phyloP scores from a whole-genome alignment of 1,140 invertebrate species.

The Drosophila pruinosa region DNA sequence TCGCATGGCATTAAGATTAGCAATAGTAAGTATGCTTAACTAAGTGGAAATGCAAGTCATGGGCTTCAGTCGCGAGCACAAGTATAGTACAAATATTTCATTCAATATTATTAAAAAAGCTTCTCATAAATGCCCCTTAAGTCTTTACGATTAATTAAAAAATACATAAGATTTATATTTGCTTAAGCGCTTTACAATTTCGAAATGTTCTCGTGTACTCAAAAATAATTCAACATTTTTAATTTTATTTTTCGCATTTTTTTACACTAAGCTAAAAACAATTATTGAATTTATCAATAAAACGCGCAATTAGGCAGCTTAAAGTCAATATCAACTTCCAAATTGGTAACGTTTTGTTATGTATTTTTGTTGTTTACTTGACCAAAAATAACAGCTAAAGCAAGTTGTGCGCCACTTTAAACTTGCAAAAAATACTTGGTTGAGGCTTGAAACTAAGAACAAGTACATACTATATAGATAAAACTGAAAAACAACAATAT shows the following conservation, averaged over 20 bases:
- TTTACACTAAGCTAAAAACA: conserved; percentile 33
- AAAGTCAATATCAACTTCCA: conserved; percentile 77
- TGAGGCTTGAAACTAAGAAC: conserved; percentile 24
- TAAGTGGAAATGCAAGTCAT: conserved; percentile 34
- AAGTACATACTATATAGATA: conserved; percentile 24
- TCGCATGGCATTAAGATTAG: conserved; percentile 89
- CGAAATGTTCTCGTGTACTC: neutral
- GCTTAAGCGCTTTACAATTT: too few species aligned
- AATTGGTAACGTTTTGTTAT: conserved; percentile 48
- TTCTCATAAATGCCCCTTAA: neutral
- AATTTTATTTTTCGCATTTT: neutral
- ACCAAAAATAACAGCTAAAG: conserved; percentile 54
- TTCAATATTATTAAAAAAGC: neutral
- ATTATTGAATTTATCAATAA: conserved; percentile 39
- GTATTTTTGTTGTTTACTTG: conserved; percentile 35
- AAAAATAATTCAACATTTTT: neutral
- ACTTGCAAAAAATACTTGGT: conserved; percentile 14
- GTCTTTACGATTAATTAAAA: neutral
- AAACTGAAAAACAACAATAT: conserved; percentile 16
- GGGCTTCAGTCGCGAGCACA: too few species aligned
- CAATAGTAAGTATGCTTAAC: conserved; percentile 86
- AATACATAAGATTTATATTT: too few species aligned
- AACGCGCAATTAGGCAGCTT: conserved; percentile 63
- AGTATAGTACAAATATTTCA: neutral
- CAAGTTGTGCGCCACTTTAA: conserved; percentile 45